Percentiles rank a stretch among this genome's conserved stretches.
These are phyloP conservation scores for Zaprionus camerounensis DNA, from an alignment of 1,140 invertebrate genomes.

Conservation along the genomic window DNA sequence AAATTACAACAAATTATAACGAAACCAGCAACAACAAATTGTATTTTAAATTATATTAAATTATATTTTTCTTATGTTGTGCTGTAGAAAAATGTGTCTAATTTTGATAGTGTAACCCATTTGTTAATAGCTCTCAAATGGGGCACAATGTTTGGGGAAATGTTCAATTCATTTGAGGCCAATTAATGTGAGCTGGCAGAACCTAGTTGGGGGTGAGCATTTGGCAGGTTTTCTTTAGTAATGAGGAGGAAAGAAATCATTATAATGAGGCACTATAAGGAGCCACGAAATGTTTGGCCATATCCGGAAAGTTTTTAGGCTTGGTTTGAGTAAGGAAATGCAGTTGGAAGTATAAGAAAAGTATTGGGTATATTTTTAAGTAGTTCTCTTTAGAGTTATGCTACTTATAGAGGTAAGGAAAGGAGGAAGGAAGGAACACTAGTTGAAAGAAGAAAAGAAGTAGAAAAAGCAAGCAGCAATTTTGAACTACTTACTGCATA, in stretches of 20 bases:
- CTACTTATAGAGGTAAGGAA: too few relatives aligned
- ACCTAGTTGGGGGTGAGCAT: not conserved
- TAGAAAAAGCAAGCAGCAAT: too few relatives aligned
- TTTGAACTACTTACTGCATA: too few relatives aligned
- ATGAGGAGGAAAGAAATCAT: not conserved
- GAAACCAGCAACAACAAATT: slow-evolving; percentile 59
- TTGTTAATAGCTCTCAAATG: not conserved
- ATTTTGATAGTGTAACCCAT: slow-evolving; percentile 1
- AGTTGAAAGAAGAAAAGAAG: too few relatives aligned
- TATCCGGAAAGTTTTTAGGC: not conserved
- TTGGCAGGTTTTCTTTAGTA: not conserved
- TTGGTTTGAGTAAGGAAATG: too few relatives aligned
- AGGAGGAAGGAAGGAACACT: too few relatives aligned
- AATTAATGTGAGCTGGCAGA: not conserved
- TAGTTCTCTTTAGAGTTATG: too few relatives aligned
- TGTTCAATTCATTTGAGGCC: slow-evolving; percentile 3
- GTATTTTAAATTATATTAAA: too few relatives aligned
- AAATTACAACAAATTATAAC: slow-evolving; percentile 72
- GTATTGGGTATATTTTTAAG: too few relatives aligned
- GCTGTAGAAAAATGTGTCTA: slow-evolving; percentile 12
- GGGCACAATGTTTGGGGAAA: not conserved
- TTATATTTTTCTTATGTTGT: slow-evolving; percentile 37
- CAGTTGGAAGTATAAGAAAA: too few relatives aligned
- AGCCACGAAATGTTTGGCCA: not conserved
- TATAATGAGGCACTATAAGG: not conserved